Base-by-base conservation (phyloP, 2,888 invertebrate species). In the Rhagonycha fulva region DNA sequence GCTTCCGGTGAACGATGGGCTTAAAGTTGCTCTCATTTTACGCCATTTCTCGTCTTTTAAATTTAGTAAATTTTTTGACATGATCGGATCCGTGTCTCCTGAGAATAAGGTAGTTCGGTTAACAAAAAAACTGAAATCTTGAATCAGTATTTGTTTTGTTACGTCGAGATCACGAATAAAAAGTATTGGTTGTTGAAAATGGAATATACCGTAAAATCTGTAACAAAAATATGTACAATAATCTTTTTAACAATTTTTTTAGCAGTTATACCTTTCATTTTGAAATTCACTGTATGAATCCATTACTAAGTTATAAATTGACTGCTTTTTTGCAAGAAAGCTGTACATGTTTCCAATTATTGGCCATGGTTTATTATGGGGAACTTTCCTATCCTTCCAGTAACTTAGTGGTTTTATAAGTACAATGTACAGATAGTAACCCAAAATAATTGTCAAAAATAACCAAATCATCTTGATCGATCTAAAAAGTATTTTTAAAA, bases 331-430 rank as follows among this genome's bases (percentile, higher is more conserved):
- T 0, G 23, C 24, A 19, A n/a, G 4, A 1, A 80, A 66, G 9
- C 79, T 71, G 3, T 70, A 76, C 77, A 82, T 75, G 69, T 81
- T 78, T 9, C 81, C 82, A 14, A 83, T 28, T 61, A 83, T 66
- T 9, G 81, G 81, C 62, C 78, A 73, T 1, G 81, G 79, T 62
- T 78, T 79, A 7, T 32, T 66, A 24, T 74, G 69, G 1, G 28
- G 60, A 10, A 77, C 26, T 4, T 61, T 60, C n/a, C 62, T 47
- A 3, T 71, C 60, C 61, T 71, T 62, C 77, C 77, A 77, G 14
- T 66, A 69, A n/a, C 11, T 23, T 9, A 69, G 23, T 30, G 77
- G 77, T 87, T 75, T 89, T 87, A 0, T 91, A 85, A 0, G 86
- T 85, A 11, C 88, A 89, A 77, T 3, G 12, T 74, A 74, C 12